phyloP scores from a whole-genome alignment of 2,888 invertebrate species.

The Drosophila nr. fundita region DNA sequence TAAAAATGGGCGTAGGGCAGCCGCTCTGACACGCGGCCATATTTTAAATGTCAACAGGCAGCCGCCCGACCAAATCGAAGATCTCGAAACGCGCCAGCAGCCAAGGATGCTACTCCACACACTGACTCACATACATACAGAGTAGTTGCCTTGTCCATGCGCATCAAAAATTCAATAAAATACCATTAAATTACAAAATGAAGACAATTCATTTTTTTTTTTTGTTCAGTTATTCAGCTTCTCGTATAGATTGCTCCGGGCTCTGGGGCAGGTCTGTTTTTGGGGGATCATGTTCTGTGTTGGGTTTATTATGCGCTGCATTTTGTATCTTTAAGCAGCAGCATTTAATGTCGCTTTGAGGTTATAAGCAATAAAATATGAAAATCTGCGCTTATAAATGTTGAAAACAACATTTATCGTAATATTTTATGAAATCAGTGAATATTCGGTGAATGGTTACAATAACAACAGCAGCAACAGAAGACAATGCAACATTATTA shows the following conservation, averaged over 20 bases:
- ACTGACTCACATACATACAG: conserved; percentile 1
- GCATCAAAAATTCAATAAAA: conserved; percentile 82
- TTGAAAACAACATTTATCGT: conserved; percentile 74
- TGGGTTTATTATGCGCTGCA: conserved; percentile 51
- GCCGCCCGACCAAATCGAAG: conserved; percentile 14
- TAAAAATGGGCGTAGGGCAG: conserved; percentile 83
- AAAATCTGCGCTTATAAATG: conserved; percentile 70
- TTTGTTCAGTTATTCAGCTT: conserved; percentile 18
- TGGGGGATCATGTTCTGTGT: conserved; percentile 20
- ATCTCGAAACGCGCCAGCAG: conserved; percentile 21
- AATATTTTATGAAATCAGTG: conserved; percentile 79
- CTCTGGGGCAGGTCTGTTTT: conserved; percentile 29
- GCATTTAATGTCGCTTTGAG: conserved; percentile 83
- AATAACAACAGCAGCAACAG: conserved; percentile 30
- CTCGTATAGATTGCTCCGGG: conserved; percentile 18
- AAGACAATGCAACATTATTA: conserved; percentile 55
- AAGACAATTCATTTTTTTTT: conserved; percentile 74
- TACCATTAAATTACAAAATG: conserved; percentile 83
- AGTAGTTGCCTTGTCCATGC: conserved; percentile 59
- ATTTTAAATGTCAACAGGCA: conserved; percentile 81
- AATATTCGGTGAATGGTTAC: conserved; percentile 57
- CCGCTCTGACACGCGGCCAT: conserved; percentile 82
- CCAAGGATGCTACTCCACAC: conserved; percentile 52
- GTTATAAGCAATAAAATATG: conserved; percentile 81
- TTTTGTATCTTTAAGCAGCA: conserved; percentile 72